phyloP scores from a whole-genome alignment of 2,797 vertebrate species.

The Neopelma chrysocephalum region DNA sequence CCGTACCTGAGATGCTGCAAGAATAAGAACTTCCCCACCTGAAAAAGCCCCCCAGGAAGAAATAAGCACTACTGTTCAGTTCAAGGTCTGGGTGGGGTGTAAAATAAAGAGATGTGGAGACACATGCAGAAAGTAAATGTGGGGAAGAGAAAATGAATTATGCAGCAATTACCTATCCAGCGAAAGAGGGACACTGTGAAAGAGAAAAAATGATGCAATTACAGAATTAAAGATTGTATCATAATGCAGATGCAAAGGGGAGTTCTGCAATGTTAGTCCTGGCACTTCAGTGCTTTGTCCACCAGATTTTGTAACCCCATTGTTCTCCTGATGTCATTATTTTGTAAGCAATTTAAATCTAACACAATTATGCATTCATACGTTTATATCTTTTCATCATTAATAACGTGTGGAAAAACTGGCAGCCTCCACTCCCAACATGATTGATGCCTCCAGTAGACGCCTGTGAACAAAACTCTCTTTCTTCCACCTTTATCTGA shows the following conservation, averaged over 20 bases:
- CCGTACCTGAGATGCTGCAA: neutral
- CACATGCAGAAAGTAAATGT: neutral
- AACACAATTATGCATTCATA: conserved; percentile 33
- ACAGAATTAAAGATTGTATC: conserved; percentile 53
- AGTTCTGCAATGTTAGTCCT: neutral
- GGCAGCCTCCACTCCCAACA: neutral
- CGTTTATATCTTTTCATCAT: conserved; percentile 22
- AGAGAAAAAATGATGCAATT: conserved; percentile 37
- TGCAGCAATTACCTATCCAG: neutral
- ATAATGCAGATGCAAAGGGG: conserved; percentile 24
- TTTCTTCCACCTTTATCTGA: neutral
- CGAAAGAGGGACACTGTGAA: neutral
- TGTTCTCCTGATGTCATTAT: conserved; percentile 48
- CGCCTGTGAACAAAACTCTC: neutral
- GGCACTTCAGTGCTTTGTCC: neutral
- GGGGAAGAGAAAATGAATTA: conserved; percentile 18
- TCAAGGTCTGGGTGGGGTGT: neutral
- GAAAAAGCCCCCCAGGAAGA: neutral
- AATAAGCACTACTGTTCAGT: neutral
- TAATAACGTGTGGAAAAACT: conserved; percentile 8
- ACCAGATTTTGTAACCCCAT: neutral
- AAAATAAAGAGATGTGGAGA: neutral
- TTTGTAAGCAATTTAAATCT: conserved; percentile 23
- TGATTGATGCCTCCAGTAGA: conserved; percentile 34
- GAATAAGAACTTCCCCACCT: neutral